Evolutionary conservation across 2,888 invertebrate species (phyloP).

Genomic region (Palloptera scutellata): DNA sequence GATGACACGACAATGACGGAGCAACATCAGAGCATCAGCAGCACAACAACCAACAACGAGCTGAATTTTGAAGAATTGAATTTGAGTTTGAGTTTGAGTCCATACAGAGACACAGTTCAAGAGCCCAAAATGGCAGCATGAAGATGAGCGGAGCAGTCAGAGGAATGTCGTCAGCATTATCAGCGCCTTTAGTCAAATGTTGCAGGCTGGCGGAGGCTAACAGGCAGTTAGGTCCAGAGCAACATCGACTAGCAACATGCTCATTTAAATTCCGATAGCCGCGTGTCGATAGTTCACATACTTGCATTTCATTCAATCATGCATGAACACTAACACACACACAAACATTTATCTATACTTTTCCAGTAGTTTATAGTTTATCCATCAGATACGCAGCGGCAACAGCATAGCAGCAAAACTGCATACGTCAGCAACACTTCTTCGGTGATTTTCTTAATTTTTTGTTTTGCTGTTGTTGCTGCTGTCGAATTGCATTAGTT

Average conservation of each 20-base stretch:
- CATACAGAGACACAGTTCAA: no score
- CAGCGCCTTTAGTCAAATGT: conserved; percentile 2
- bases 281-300: conserved; percentile 2
- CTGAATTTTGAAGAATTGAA: no score
- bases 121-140: no score
- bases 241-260: background rate
- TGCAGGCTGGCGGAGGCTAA: background rate
- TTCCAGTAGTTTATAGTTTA: conserved; percentile 12
- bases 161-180: background rate
- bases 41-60: no score
- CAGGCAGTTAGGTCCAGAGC: background rate
- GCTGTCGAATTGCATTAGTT: background rate
- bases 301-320: background rate
- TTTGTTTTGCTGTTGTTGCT: background rate
- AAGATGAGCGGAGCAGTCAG: no score
- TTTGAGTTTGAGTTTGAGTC: background rate
- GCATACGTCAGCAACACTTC: conserved; percentile 25
- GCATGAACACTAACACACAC: no score
- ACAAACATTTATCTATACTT: no score
- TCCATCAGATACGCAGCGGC: conserved; percentile 27
- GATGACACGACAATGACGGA: no score
- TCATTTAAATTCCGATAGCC: conserved; percentile 26
- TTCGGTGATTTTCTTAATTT: conserved; percentile 17
- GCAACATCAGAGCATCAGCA: no score
- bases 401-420: background rate